These are phyloP conservation scores for Chaetura pelagica DNA, from an alignment of 2,113 vertebrate genomes.

Conservation along the genomic window DNA sequence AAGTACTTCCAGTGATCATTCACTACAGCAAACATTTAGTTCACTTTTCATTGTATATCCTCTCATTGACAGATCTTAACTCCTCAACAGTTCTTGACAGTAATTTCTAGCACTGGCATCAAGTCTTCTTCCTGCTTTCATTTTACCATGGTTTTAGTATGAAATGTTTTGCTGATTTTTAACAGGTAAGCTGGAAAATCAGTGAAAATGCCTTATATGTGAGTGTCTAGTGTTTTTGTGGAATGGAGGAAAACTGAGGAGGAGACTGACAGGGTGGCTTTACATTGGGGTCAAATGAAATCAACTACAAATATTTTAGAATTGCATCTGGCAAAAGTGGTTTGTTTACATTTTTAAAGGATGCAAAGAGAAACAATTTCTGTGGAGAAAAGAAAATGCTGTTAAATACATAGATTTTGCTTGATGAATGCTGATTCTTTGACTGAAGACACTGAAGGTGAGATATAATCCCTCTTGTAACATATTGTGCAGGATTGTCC, in stretches of 20 bases:
- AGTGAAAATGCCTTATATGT: not conserved
- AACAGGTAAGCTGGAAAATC: not conserved
- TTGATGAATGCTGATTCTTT: not conserved
- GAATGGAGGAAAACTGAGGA: not conserved
- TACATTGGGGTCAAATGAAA: not conserved
- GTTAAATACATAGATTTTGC: not conserved
- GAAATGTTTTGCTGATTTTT: not conserved
- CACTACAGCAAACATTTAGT: not conserved
- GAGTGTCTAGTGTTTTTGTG: not conserved
- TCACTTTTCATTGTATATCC: not conserved
- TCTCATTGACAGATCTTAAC: not conserved
- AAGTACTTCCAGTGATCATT: not conserved
- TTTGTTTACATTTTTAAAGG: not conserved
- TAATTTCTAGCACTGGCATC: not conserved
- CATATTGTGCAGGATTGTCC: not conserved
- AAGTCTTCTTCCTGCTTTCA: not conserved
- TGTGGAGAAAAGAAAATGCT: not conserved
- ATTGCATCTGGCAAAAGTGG: not conserved
- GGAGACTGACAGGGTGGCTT: not conserved
- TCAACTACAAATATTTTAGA: not conserved
- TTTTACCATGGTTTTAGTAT: not conserved
- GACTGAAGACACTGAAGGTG: not conserved
- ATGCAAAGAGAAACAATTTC: not conserved
- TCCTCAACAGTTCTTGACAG: not conserved
- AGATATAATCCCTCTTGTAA: not conserved